Evolutionary conservation across 2,113 vertebrate genomes (phyloP).

Genomic region (Physeter macrocephalus): DNA sequence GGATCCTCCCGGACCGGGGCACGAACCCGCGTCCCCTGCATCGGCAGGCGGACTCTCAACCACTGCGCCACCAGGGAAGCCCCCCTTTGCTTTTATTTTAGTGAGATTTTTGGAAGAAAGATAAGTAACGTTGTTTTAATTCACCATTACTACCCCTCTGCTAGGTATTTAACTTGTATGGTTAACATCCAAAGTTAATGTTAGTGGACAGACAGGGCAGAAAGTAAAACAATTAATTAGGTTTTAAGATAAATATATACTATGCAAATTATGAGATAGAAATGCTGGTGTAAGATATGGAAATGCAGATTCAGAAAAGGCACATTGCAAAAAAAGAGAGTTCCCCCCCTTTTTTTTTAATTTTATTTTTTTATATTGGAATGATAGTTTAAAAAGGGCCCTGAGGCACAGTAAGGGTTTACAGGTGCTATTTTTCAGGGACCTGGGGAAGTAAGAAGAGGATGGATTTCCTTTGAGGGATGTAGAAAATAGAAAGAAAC

Average conservation of each 20-base stretch:
- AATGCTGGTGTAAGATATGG: background rate
- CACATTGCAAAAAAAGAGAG: background rate
- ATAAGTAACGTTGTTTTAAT: background rate
- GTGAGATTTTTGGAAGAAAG: background rate
- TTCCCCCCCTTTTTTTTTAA: fast-evolving
- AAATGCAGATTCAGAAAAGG: background rate
- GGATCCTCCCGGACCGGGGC: too few relatives aligned
- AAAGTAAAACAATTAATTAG: background rate
- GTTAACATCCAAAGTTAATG: background rate
- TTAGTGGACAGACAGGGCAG: background rate
- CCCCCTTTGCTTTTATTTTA: background rate
- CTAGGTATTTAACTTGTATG: background rate
- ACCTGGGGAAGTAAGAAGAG: background rate
- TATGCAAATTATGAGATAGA: background rate
- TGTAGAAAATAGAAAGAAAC: background rate
- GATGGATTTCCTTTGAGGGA: background rate
- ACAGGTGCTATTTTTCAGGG: background rate
- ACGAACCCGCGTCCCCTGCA: too few relatives aligned
- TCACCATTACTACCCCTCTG: background rate
- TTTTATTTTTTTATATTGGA: background rate
- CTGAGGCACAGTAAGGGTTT: background rate
- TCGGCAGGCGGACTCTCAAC: too few relatives aligned
- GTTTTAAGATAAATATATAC: background rate
- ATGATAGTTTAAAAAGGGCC: background rate
- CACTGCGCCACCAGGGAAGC: too few relatives aligned